Conservation (phyloP, 2,888 invertebrate species). For the Parnassius smintheus region DNA sequence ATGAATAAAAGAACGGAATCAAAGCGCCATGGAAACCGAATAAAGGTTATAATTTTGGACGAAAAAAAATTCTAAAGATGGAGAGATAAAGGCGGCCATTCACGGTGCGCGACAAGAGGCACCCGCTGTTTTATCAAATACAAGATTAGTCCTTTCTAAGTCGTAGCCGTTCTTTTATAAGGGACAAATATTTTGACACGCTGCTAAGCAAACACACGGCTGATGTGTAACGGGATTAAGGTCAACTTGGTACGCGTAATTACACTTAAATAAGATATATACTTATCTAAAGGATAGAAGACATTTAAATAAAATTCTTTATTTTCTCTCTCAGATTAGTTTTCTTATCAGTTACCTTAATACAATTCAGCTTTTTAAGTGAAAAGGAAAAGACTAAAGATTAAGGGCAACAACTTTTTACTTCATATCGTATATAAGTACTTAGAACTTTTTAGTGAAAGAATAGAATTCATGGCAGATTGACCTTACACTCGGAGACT, state of each 20-base stretch:
- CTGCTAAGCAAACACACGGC: slow-evolving; percentile 58
- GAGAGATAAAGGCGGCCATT: slow-evolving; percentile 71
- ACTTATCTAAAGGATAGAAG: slow-evolving; percentile 36
- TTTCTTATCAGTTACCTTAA: slow-evolving; percentile 19
- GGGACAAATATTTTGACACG: slow-evolving; percentile 75
- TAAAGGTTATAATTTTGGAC: slow-evolving; percentile 52
- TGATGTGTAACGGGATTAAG: slow-evolving; percentile 58
- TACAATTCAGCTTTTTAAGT: too few relatives aligned
- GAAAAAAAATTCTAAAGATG: slow-evolving; percentile 60
- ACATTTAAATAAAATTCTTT: slow-evolving; percentile 26
- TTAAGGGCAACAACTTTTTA: too few relatives aligned
- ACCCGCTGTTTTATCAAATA: slow-evolving; percentile 79
- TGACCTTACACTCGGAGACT: too few relatives aligned
- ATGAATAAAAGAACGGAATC: slow-evolving; percentile 76
- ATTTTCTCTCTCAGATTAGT: slow-evolving; percentile 21
- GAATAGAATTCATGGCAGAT: too few relatives aligned
- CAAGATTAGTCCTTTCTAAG: slow-evolving; percentile 67
- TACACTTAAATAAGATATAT: slow-evolving; percentile 40
- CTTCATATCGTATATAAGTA: too few relatives aligned
- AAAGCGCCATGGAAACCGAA: slow-evolving; percentile 72
- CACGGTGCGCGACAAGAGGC: slow-evolving; percentile 62
- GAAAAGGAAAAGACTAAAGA: too few relatives aligned
- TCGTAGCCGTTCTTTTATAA: slow-evolving; percentile 56
- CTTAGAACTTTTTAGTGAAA: too few relatives aligned
- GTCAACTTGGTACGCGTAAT: slow-evolving; percentile 49